A percentile compares a stretch with the other conserved stretches of the same genome.
These are phyloP conservation scores for Phalacrocorax carbo DNA, from an alignment of 2,113 vertebrate species.

Conservation along the genomic window DNA sequence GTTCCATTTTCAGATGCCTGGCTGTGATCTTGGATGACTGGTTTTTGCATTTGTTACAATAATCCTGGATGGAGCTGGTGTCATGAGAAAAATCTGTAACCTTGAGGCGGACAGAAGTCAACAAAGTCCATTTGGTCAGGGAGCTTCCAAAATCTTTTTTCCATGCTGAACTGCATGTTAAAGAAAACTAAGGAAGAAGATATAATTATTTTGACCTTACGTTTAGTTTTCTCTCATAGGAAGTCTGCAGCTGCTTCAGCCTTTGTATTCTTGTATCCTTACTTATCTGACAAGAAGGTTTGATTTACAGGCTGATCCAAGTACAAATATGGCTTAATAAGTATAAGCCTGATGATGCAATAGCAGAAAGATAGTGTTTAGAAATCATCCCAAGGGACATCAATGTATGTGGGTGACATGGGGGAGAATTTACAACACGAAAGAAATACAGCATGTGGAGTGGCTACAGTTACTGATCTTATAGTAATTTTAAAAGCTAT, in stretches of 20 bases:
- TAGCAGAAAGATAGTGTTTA: neutral
- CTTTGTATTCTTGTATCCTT: neutral
- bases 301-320: conserved; percentile 23
- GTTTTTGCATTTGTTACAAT: neutral
- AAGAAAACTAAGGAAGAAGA: neutral
- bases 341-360: conserved; percentile 31
- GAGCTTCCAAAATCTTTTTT: neutral
- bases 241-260: conserved; percentile 32
- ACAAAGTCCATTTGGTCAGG: neutral
- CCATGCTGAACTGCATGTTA: neutral
- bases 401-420: neutral
- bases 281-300: conserved; percentile 11
- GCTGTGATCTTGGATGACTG: neutral
- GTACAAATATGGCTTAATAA: conserved; percentile 20
- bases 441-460: neutral
- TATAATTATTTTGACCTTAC: conserved; percentile 13
- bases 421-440: neutral
- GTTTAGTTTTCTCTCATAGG: neutral
- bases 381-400: neutral
- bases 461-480: conserved; percentile 2
- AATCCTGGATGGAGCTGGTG: neutral
- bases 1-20: neutral
- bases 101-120: neutral
- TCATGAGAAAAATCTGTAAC: neutral
- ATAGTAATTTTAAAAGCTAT: conserved; percentile 1